Conservation (phyloP, 2,888 invertebrate species). For the Ophion costatus region DNA sequence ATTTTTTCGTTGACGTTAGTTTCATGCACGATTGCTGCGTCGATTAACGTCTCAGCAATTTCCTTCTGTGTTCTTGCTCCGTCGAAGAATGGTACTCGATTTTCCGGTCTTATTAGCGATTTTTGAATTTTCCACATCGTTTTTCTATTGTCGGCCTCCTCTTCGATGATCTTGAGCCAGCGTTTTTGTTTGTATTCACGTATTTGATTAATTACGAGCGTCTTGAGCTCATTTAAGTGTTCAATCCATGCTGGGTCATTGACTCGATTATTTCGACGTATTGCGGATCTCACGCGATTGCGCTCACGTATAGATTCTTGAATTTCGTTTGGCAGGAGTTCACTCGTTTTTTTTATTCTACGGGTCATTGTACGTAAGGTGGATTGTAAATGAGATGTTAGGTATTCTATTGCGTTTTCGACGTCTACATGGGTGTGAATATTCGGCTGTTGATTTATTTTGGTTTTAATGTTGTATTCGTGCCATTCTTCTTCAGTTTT, state of each 20-base stretch:
- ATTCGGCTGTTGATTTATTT: conserved; percentile 17
- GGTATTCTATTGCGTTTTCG: conserved; percentile 39
- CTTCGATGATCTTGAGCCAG: conserved; percentile 33
- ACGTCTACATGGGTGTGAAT: conserved; percentile 25
- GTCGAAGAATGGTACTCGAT: too few species aligned
- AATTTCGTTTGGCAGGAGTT: too few species aligned
- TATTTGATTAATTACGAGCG: conserved; percentile 9
- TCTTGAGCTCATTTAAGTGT: conserved; percentile 14
- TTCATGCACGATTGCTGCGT: not conserved
- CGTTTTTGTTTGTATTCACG: not conserved
- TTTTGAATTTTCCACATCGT: conserved; percentile 44
- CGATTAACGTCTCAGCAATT: too few species aligned
- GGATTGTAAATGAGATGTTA: conserved; percentile 23
- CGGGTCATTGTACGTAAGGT: not conserved
- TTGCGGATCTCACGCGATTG: not conserved
- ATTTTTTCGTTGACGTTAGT: conserved; percentile 13
- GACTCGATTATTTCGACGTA: conserved; percentile 13
- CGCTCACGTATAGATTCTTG: too few species aligned
- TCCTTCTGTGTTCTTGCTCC: too few species aligned
- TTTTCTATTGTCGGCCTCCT: conserved; percentile 26
- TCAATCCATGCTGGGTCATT: not conserved
- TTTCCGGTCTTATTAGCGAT: not conserved
- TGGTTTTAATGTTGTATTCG: conserved; percentile 32
- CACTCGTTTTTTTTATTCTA: too few species aligned
- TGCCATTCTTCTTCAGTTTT: conserved; percentile 32